Evolutionary conservation across 2,888 invertebrate species (phyloP).

Genomic region (Oscheius sp.): DNA sequence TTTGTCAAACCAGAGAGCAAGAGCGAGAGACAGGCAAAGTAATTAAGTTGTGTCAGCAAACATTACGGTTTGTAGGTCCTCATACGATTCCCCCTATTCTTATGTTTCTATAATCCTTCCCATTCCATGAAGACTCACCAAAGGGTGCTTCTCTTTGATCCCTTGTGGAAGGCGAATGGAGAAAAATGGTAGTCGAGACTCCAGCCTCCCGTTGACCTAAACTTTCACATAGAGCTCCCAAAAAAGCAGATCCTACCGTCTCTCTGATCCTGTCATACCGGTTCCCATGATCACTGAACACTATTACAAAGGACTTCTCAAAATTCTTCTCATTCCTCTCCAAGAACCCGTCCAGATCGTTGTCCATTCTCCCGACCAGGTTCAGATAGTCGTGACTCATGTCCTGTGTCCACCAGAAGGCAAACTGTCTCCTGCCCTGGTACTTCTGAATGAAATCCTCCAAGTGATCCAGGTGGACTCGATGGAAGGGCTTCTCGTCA

Average conservation of each 20-base stretch:
- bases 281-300: slow-evolving; percentile 75
- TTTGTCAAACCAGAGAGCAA: no score
- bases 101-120: no score
- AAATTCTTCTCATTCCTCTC: slow-evolving; percentile 44
- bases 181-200: slow-evolving; percentile 75
- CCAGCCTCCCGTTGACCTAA: slow-evolving; percentile 74
- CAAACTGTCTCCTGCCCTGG: slow-evolving; percentile 54
- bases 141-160: slow-evolving; percentile 71
- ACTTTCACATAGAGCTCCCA: background rate
- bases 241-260: slow-evolving; percentile 59
- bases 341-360: slow-evolving; percentile 53
- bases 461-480: slow-evolving; percentile 55
- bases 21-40: no score
- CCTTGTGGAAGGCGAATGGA: slow-evolving; percentile 73
- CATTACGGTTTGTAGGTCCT: no score
- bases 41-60: no score
- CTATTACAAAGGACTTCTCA: slow-evolving; percentile 58
- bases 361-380: slow-evolving; percentile 53
- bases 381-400: slow-evolving; percentile 63
- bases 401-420: slow-evolving; percentile 62
- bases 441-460: slow-evolving; percentile 54
- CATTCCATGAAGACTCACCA: slow-evolving; percentile 24
- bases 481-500: slow-evolving; percentile 51
- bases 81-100: no score
- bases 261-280: slow-evolving; percentile 74